These are phyloP conservation scores for Muscicapa comitata DNA, from an alignment of 2,797 vertebrate species.

Conservation along the genomic window DNA sequence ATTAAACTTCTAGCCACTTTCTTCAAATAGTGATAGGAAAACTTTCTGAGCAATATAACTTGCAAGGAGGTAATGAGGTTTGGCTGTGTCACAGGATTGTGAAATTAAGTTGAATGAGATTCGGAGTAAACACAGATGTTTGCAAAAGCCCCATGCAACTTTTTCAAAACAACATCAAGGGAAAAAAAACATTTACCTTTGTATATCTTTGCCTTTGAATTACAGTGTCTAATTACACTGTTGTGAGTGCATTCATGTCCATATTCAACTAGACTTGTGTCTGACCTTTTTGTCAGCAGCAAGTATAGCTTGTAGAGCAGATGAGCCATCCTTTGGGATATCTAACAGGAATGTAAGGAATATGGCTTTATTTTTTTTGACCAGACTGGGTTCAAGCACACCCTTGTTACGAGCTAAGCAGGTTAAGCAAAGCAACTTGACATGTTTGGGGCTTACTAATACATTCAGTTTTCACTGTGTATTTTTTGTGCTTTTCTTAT, in stretches of 20 bases:
- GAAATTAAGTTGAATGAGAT: neutral
- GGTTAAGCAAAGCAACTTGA: neutral
- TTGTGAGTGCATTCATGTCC: neutral
- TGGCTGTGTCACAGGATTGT: neutral
- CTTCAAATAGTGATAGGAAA: neutral
- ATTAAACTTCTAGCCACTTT: constrained; percentile 48
- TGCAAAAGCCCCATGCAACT: neutral
- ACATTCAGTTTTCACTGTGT: neutral
- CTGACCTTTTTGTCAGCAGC: neutral
- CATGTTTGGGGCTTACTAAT: neutral
- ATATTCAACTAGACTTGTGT: fast-evolving
- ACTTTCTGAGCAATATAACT: constrained; percentile 3
- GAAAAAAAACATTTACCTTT: neutral
- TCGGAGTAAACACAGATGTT: neutral
- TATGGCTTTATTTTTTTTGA: neutral
- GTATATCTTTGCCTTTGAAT: neutral
- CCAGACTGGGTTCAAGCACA: neutral
- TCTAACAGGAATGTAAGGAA: neutral
- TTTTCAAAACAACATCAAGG: neutral
- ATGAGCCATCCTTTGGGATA: neutral
- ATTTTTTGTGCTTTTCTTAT: neutral
- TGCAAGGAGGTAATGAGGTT: neutral
- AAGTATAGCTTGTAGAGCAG: neutral
- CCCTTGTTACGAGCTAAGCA: neutral
- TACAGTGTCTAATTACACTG: neutral